These are phyloP conservation scores for Hypotaenidia philippensis DNA, from an alignment of 2,797 vertebrate genomes.

Conservation along the genomic window DNA sequence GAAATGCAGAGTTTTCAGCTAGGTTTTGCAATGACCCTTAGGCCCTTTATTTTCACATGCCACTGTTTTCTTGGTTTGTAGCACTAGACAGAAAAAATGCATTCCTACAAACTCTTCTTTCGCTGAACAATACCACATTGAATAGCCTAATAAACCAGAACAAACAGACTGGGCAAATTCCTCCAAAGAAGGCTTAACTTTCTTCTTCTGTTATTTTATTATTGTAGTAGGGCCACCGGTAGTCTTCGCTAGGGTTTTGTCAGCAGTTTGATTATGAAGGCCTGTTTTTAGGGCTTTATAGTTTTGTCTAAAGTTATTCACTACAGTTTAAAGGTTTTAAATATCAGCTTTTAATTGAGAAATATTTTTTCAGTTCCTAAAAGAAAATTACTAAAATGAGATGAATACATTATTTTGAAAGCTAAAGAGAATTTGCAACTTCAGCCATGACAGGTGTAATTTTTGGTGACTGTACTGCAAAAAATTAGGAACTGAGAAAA, in stretches of 20 bases:
- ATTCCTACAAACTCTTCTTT: conserved; percentile 53
- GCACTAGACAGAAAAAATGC: background rate
- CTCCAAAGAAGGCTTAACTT: conserved; percentile 25
- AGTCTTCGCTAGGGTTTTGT: background rate
- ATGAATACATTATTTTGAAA: background rate
- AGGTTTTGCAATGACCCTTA: conserved; percentile 19
- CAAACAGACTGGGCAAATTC: conserved; percentile 15
- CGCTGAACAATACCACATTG: conserved; percentile 23
- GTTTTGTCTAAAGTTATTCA: conserved; percentile 20
- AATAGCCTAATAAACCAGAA: conserved; percentile 44
- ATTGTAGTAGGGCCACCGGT: background rate
- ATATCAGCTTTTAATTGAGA: background rate
- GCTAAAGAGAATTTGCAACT: background rate
- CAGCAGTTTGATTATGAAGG: background rate
- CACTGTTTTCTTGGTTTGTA: background rate
- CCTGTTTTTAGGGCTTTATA: background rate
- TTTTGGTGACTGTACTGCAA: background rate
- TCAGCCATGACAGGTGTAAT: background rate
- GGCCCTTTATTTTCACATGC: background rate
- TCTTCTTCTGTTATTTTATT: conserved; percentile 26
- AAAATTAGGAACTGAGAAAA: background rate
- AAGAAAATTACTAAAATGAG: background rate
- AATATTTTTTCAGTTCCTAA: conserved; percentile 6
- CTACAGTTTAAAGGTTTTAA: background rate
- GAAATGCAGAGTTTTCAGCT: conserved; percentile 1